These are phyloP conservation scores for Capitulum mitella DNA, from an alignment of 2,888 invertebrate species.

Conservation along the genomic window DNA sequence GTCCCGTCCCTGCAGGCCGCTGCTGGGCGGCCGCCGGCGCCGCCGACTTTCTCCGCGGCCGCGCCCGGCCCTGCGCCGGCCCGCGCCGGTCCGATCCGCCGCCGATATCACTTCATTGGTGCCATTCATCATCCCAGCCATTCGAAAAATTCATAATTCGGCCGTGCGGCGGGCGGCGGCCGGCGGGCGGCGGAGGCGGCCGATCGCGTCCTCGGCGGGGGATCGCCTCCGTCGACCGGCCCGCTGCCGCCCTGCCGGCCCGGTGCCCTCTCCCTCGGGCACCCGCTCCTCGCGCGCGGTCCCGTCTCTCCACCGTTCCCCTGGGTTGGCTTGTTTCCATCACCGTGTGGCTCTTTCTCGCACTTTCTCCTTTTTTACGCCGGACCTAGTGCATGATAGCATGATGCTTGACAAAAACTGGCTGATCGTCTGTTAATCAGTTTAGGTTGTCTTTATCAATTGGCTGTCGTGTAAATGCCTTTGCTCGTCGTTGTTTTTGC, in stretches of 20 bases:
- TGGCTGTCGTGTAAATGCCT: too few species aligned
- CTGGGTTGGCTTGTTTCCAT: too few species aligned
- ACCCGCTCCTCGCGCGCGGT: too few species aligned
- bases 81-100: constrained; percentile 51
- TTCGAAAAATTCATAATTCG: background rate
- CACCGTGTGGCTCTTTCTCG: too few species aligned
- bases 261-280: too few species aligned
- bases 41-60: background rate
- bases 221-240: background rate
- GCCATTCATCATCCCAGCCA: constrained; percentile 38
- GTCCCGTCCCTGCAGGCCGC: background rate
- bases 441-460: too few species aligned
- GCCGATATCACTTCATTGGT: constrained; percentile 45
- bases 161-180: background rate
- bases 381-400: too few species aligned
- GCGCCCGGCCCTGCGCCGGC: constrained; percentile 34
- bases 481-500: too few species aligned
- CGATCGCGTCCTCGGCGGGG: background rate
- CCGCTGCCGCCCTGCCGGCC: background rate
- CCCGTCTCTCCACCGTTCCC: too few species aligned
- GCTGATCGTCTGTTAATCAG: too few species aligned
- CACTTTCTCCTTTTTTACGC: too few species aligned
- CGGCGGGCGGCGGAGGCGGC: background rate
- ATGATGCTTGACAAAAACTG: too few species aligned
- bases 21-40: background rate